Evolutionary conservation across 1,140 invertebrate genomes (phyloP), one percentile per base, ranked within the genome.

Genomic region (Eupeodes corollae): DNA sequence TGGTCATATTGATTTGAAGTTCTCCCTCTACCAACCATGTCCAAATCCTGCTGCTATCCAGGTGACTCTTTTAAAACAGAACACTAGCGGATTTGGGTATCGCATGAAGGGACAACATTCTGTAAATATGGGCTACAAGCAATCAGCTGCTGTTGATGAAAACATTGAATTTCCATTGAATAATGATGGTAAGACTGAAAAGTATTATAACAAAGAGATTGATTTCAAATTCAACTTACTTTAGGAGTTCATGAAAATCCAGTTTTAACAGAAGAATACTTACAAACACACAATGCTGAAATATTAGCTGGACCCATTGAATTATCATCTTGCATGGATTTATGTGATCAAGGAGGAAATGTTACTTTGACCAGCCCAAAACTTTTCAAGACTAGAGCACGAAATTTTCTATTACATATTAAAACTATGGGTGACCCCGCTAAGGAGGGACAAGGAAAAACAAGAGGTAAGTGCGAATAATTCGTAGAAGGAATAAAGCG

Each of bases 1-100:
- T 47, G 88, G 88, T 18, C 89, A 93, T 57, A 80, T 95, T 14
- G 88, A 93, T 67, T 78, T 95, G 8, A 82, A 85, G 56, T 93
- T 92, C 59, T 82, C 78, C 12, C 70, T 93, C 10, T 86, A 89
- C 56, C 75, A 81, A 9, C 77, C 82, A 13, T 86, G 82, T 58
- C 73, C 74, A 6, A 65, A 65, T 57, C 66, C 73, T 18, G 78
- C 79, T 0, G 71, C 77, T 47, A 79, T 85, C 44, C 82, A 93
- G 71, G 82, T 93, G 0, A 92, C 90, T 2, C 61, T 93, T 13
- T 68, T 91, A 5, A 86, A 88, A 58, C 88, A 90, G 64, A 89
- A 86, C 55, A 74, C 83, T 30, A 82, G 78, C 44, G 79, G 83
- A 3, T 82, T 86, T 48, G 84, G 80, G 1, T 70, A 72, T 49